Percentiles rank a stretch among this genome's conserved stretches.
Evolutionary conservation across 2,797 vertebrate genomes (phyloP).

Genomic region (Sebastolobus alascanus): DNA sequence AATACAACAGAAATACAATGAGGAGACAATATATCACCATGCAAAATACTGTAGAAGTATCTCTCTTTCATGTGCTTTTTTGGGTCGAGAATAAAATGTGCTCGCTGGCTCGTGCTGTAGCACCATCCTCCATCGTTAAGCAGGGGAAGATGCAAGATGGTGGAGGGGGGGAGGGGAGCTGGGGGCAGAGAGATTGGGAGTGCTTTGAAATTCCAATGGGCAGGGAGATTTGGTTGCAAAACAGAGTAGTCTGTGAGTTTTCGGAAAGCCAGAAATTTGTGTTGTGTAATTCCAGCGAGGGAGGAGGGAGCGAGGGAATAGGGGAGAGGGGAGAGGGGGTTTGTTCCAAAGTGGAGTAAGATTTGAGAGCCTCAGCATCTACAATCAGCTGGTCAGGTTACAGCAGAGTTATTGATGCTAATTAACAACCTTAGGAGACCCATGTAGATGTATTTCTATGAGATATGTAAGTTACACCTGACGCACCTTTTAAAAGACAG

Average conservation of each 20-base stretch:
- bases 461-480: conserved; percentile 7
- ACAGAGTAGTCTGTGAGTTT: conserved; percentile 47
- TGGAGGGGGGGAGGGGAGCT: neutral
- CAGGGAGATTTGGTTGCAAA: conserved; percentile 58
- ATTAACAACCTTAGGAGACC: conserved; percentile 22
- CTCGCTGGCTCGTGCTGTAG: conserved; percentile 35
- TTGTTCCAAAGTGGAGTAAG: conserved; percentile 31
- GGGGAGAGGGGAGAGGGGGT: neutral
- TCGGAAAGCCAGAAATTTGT: conserved; percentile 51
- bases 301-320: conserved; percentile 14
- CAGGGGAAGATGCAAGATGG: conserved; percentile 42
- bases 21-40: conserved; percentile 18
- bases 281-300: conserved; percentile 54
- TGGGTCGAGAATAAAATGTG: conserved; percentile 44
- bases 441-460: neutral
- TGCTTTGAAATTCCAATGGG: conserved; percentile 66
- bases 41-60: conserved; percentile 35
- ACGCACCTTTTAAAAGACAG: neutral
- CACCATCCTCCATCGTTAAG: conserved; percentile 52
- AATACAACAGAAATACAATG: conserved; percentile 3
- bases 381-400: conserved; percentile 24
- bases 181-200: conserved; percentile 25
- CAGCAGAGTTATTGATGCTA: conserved; percentile 7
- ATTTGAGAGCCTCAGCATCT: conserved; percentile 34
- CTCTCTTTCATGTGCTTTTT: conserved; percentile 54